phyloP scores from a whole-genome alignment of 2,888 invertebrate species.

The Rhopalosiphum nymphaeae region DNA sequence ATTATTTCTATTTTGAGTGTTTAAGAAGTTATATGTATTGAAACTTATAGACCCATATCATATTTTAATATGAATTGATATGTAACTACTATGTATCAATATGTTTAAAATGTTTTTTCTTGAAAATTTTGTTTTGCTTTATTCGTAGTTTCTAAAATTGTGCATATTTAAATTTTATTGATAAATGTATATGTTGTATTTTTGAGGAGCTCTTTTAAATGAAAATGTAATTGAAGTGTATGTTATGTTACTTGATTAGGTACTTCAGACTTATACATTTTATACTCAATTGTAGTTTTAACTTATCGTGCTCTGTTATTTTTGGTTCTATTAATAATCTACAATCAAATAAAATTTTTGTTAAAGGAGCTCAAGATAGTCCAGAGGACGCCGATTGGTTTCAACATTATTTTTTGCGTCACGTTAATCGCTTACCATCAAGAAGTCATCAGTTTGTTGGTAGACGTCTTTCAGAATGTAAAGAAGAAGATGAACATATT shows the following conservation, averaged over 20 bases:
- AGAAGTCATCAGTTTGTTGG: constrained; percentile 70
- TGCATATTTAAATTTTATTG: background rate
- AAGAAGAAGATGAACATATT: constrained; percentile 81
- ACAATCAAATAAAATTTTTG: background rate
- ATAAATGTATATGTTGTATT: background rate
- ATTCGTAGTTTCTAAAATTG: background rate
- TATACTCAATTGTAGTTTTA: background rate
- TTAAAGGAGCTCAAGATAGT: constrained; percentile 71
- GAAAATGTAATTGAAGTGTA: background rate
- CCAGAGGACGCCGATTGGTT: constrained; percentile 75
- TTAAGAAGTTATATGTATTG: too few species aligned
- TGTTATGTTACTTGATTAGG: background rate
- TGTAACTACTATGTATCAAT: too few species aligned
- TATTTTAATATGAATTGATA: too few species aligned
- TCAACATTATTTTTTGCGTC: constrained; percentile 81
- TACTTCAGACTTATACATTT: background rate
- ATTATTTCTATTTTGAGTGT: too few species aligned
- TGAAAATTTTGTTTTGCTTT: background rate
- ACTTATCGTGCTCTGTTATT: background rate
- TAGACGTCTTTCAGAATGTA: constrained; percentile 83
- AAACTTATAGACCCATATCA: too few species aligned
- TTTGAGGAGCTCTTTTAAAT: background rate
- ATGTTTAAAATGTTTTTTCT: too few species aligned
- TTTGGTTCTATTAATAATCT: background rate
- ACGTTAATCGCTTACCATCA: constrained; percentile 79